A percentile compares a stretch with the other conserved stretches of the same genome.
phyloP scores from a whole-genome alignment of 2,888 invertebrate genomes.

The Meiosimyza decipiens region DNA sequence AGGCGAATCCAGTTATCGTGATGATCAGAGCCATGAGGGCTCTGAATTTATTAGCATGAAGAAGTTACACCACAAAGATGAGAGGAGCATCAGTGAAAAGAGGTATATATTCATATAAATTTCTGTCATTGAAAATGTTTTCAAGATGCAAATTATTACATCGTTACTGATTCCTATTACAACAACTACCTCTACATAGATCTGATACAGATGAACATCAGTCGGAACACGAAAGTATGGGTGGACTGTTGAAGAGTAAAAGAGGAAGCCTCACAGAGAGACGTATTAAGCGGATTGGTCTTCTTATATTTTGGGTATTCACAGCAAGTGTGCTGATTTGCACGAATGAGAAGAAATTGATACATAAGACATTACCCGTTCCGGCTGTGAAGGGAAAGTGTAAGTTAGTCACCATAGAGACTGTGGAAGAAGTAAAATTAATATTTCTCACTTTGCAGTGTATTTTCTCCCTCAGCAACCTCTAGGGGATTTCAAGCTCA shows the following conservation, averaged over 20 bases:
- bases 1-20: conserved; percentile 49
- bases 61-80: conserved; percentile 40
- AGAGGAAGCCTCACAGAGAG: conserved; percentile 52
- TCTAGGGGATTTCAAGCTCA: conserved; percentile 59
- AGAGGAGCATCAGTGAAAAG: conserved; percentile 35
- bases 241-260: conserved; percentile 49
- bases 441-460: conserved; percentile 42
- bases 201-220: conserved; percentile 59
- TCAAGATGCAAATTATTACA: too few relatives aligned
- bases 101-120: conserved; percentile 36
- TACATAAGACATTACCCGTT: conserved; percentile 61
- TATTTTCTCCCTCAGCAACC: conserved; percentile 55
- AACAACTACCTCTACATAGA: conserved; percentile 34
- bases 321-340: conserved; percentile 57
- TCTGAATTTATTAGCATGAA: conserved; percentile 56
- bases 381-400: conserved; percentile 59
- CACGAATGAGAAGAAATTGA: conserved; percentile 61
- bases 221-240: conserved; percentile 55
- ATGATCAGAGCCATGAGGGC: conserved; percentile 51
- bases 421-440: neutral
- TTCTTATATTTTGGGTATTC: conserved; percentile 60
- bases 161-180: too few relatives aligned
- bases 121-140: too few relatives aligned
- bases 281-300: conserved; percentile 53
- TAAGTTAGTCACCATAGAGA: conserved; percentile 41